Base-by-base conservation (phyloP, 1,140 invertebrate genomes). In the Bathynomus jamesi region DNA sequence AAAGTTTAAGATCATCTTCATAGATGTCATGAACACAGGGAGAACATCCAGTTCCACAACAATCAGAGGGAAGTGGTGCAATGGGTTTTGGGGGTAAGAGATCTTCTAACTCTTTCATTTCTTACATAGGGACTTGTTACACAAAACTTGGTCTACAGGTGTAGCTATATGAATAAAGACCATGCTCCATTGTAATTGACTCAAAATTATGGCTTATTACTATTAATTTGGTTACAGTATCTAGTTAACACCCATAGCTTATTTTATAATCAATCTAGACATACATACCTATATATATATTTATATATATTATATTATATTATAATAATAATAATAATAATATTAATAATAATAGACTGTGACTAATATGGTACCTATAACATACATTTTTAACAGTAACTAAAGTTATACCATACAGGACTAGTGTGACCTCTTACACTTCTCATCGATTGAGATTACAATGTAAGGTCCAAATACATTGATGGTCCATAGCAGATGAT, bases 1-100 rank as follows among this genome's bases (percentile, higher is more conserved):
- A 87, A 64, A 83, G 78, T 67, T 82, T 78, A 24, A 89, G 67
- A 78, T 88, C 85, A 70, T 85, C 81, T 77, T 87, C 84, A 81
- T 89, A 90, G 24, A 89, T 85, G 79, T 90, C 89, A 79, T 89
- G 86, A 30, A 91, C 86, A 83, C 89, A 91, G 4, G 87, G 87
- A 74, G 82, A 85, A 80, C 89, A 91, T 13, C 88, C 89, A 77
- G 85, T 87, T 74, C 88, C 87, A 81, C 89, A 91, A 81, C 89
- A 91, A 78, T 90, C 89, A 73, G 85, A 84, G 69, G 85, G 81
- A 4, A 82, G 81, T 13, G 89, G 89, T 79, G 86, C 83, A 46
- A 82, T 78, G 28, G 86, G 86, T 63, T 78, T 73, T 89, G 71
- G 87, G 89, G 81, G 84, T 83, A 73, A 53, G 21, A 53, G 13